These are phyloP conservation scores for Musca vetustissima DNA, from an alignment of 1,140 invertebrate species.

Conservation along the genomic window DNA sequence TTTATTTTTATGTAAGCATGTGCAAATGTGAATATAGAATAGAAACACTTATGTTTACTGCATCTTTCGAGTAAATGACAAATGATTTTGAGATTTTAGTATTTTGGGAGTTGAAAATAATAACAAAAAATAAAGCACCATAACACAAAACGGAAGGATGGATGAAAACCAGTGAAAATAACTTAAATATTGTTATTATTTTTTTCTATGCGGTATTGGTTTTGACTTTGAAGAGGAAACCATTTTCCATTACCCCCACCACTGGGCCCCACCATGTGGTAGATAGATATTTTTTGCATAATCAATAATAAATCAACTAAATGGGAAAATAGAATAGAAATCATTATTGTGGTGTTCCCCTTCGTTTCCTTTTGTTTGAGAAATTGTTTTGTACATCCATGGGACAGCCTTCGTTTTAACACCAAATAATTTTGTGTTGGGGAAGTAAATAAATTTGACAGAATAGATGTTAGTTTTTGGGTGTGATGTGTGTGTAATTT, in stretches of 20 bases:
- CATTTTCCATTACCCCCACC: too few relatives aligned
- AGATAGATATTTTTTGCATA: slow-evolving; percentile 21
- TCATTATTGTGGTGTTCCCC: background rate
- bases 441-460: too few relatives aligned
- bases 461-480: too few relatives aligned
- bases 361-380: background rate
- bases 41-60: slow-evolving; percentile 11
- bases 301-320: slow-evolving; percentile 21
- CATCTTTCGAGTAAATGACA: slow-evolving; percentile 10
- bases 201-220: background rate
- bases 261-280: background rate
- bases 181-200: background rate
- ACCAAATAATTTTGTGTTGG: too few relatives aligned
- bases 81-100: slow-evolving; percentile 6
- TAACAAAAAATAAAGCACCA: background rate
- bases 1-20: too few relatives aligned
- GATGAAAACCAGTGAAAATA: slow-evolving; percentile 6
- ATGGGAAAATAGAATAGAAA: background rate
- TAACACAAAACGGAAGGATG: background rate
- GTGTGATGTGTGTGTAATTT: too few relatives aligned
- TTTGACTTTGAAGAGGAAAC: too few relatives aligned
- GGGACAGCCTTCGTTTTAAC: too few relatives aligned
- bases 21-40: too few relatives aligned
- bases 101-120: background rate
- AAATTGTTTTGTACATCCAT: too few relatives aligned